Conservation (phyloP, 1,140 invertebrate species). For the Cyrtorhinus lividipennis region DNA sequence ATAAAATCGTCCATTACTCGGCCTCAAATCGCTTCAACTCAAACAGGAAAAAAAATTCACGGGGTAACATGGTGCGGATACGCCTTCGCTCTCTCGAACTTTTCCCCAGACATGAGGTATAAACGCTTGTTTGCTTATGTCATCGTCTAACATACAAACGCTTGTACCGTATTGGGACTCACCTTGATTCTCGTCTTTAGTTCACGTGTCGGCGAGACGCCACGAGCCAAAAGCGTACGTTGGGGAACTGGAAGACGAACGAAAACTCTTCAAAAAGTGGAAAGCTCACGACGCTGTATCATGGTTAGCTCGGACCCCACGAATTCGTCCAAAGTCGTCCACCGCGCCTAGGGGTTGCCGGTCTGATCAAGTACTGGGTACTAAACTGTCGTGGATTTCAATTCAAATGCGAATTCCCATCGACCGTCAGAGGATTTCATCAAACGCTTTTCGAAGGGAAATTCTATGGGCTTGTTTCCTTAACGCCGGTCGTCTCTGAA, state of each 20-base stretch:
- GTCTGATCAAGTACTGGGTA: conserved; percentile 97
- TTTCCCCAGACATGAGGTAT: conserved; percentile 98
- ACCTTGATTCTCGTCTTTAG: no score
- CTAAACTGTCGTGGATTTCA: no score
- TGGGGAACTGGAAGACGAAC: conserved; percentile 99
- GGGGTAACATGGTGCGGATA: conserved; percentile 99
- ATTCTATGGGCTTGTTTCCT: no score
- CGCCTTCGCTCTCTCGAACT: conserved; percentile 92
- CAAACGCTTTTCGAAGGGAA: no score
- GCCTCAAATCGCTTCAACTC: conserved; percentile 93
- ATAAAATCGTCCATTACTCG: conserved; percentile 96
- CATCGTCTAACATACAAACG: no score
- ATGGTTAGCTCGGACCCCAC: conserved; percentile 94
- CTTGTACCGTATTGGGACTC: no score
- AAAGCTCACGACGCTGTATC: conserved; percentile 98
- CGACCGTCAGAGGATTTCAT: no score
- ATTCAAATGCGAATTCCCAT: no score
- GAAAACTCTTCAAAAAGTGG: conserved; percentile 96
- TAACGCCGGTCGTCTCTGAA: no score
- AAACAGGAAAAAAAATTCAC: conserved; percentile 95
- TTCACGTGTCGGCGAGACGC: conserved; percentile 79
- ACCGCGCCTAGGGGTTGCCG: conserved; percentile 99
- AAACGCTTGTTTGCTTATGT: no score
- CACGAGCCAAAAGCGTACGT: conserved; percentile 96
- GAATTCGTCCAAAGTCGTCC: conserved; percentile 88